Conservation (phyloP, 2,888 invertebrate genomes). For the Drosophila pseudotakahashii region DNA sequence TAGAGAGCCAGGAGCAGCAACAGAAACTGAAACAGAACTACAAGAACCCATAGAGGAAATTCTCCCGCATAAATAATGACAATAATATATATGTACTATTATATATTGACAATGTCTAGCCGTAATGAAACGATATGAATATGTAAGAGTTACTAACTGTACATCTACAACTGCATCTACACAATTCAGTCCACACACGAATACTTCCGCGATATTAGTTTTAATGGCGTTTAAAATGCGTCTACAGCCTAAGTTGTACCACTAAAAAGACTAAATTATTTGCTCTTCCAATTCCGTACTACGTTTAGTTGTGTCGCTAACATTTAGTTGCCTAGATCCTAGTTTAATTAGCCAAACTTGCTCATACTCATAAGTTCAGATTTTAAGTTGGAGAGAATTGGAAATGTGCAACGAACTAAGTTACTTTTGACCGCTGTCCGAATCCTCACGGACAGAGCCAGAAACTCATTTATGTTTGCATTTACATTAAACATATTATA, state of each 20-base stretch:
- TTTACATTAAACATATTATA: conserved; percentile 57
- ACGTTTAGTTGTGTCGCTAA: conserved; percentile 52
- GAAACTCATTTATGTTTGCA: conserved; percentile 66
- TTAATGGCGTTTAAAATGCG: conserved; percentile 27
- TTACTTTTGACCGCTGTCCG: conserved; percentile 43
- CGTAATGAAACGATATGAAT: conserved; percentile 50
- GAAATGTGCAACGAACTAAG: conserved; percentile 53
- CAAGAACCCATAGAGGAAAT: conserved; percentile 74
- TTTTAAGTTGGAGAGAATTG: conserved; percentile 59
- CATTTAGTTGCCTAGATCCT: conserved; percentile 55
- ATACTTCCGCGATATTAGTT: conserved; percentile 73
- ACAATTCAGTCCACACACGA: conserved; percentile 32
- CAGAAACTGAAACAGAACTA: conserved; percentile 35
- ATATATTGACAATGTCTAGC: conserved; percentile 64
- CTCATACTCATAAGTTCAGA: conserved; percentile 63
- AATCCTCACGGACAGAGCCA: conserved; percentile 55
- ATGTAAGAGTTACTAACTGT: conserved; percentile 65
- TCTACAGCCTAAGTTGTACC: conserved; percentile 57
- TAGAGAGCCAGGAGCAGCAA: conserved; percentile 15
- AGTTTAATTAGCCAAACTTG: conserved; percentile 77
- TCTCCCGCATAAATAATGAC: conserved; percentile 80
- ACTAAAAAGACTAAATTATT: conserved; percentile 75
- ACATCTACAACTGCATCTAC: conserved; percentile 36
- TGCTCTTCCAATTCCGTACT: conserved; percentile 74
- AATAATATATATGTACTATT: conserved; percentile 74